Conservation (phyloP, 2,888 invertebrate genomes). For the Himalopsyche anomala region DNA sequence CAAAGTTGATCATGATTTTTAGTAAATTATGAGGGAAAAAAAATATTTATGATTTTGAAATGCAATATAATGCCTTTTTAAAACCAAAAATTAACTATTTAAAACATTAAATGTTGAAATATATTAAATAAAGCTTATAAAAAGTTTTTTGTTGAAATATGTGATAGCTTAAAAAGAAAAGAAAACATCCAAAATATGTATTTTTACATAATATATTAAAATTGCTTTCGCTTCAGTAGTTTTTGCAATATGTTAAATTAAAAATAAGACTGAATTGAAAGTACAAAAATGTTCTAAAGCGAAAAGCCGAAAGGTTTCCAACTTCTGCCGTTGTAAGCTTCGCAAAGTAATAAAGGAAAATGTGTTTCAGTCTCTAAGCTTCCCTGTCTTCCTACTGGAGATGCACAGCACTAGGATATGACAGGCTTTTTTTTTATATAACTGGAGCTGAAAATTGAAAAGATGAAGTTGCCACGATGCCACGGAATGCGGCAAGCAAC, state of each 20-base stretch:
- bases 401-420: conserved; percentile 38
- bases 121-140: too few relatives aligned
- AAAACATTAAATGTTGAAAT: too few relatives aligned
- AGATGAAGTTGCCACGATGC: conserved; percentile 15
- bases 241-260: neutral
- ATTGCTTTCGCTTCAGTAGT: neutral
- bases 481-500: conserved; percentile 7
- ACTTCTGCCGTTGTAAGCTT: conserved; percentile 46
- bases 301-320: neutral
- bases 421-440: conserved; percentile 32
- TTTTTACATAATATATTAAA: neutral
- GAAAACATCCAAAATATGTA: too few relatives aligned
- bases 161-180: too few relatives aligned
- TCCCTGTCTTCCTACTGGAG: conserved; percentile 42
- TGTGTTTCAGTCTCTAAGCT: conserved; percentile 53
- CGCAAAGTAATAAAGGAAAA: conserved; percentile 55
- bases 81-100: too few relatives aligned
- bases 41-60: too few relatives aligned
- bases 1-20: too few relatives aligned
- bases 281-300: neutral
- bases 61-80: too few relatives aligned
- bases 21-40: too few relatives aligned
- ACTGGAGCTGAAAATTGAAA: conserved; percentile 30
- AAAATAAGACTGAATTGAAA: neutral
- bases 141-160: too few relatives aligned